These are phyloP conservation scores for Operophtera brumata DNA, from an alignment of 2,888 invertebrate genomes.

Conservation along the genomic window DNA sequence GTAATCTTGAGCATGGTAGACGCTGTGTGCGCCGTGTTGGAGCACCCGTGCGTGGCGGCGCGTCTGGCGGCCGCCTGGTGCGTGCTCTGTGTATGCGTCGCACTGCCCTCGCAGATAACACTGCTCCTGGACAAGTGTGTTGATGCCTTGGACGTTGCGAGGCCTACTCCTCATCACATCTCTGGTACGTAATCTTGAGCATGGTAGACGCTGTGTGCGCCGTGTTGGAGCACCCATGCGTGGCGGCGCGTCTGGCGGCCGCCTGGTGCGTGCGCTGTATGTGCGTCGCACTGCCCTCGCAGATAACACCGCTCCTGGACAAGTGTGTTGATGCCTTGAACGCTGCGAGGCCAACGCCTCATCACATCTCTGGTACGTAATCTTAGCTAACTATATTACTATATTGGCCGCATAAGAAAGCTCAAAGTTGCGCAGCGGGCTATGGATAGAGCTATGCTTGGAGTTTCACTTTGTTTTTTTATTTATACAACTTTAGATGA, in stretches of 20 bases:
- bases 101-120: slow-evolving; percentile 96
- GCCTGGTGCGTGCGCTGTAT: slow-evolving; percentile 97
- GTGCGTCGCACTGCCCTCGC: slow-evolving; percentile 96
- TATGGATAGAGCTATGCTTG: no score
- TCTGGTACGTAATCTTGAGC: slow-evolving; percentile 82
- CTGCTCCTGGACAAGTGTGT: slow-evolving; percentile 95
- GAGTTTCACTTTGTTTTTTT: no score
- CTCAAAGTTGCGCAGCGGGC: no score
- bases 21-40: slow-evolving; percentile 85
- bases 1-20: slow-evolving; percentile 81
- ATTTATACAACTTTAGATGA: no score
- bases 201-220: slow-evolving; percentile 82
- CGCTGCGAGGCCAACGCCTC: slow-evolving; percentile 92
- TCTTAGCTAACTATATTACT: no score
- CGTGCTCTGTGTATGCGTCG: slow-evolving; percentile 93
- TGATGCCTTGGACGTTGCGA: slow-evolving; percentile 92
- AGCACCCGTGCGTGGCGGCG: slow-evolving; percentile 97
- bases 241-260: slow-evolving; percentile 95
- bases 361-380: slow-evolving; percentile 85
- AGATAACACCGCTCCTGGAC: slow-evolving; percentile 96
- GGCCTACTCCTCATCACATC: slow-evolving; percentile 93
- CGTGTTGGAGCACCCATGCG: slow-evolving; percentile 95
- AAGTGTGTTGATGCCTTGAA: slow-evolving; percentile 93
- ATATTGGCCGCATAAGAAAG: no score
- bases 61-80: slow-evolving; percentile 97